phyloP scores from a whole-genome alignment of 2,797 vertebrate genomes.

The Margarornis squamiger region DNA sequence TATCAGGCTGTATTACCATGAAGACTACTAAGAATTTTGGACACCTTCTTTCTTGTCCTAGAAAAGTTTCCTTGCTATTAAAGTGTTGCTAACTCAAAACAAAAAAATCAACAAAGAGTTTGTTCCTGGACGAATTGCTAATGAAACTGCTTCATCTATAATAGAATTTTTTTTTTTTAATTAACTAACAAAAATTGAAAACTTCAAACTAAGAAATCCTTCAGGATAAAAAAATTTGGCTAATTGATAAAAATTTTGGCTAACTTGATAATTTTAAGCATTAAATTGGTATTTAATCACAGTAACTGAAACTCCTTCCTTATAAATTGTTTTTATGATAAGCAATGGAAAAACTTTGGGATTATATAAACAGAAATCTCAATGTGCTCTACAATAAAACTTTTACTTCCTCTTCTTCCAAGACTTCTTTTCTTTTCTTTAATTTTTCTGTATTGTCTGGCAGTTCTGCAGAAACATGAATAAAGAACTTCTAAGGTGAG shows the following conservation, averaged over 20 bases:
- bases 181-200: not conserved
- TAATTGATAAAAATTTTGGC: not conserved
- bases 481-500: not conserved
- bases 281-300: not conserved
- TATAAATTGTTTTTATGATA: not conserved
- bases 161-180: not conserved
- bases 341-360: not conserved
- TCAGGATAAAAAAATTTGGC: not conserved
- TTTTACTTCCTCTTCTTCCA: not conserved
- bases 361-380: not conserved
- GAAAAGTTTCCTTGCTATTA: not conserved
- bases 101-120: not conserved
- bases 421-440: too few relatives aligned
- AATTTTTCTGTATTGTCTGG: not conserved
- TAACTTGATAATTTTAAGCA: not conserved
- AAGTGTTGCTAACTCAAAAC: not conserved
- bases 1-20: accelerated
- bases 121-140: not conserved
- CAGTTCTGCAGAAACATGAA: not conserved
- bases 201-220: not conserved
- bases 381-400: not conserved
- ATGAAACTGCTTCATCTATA: not conserved
- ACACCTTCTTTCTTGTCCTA: not conserved
- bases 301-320: not conserved
- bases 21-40: not conserved